Base-by-base conservation (phyloP, 1,140 invertebrate genomes). In the Sesamia nonagrioides region DNA sequence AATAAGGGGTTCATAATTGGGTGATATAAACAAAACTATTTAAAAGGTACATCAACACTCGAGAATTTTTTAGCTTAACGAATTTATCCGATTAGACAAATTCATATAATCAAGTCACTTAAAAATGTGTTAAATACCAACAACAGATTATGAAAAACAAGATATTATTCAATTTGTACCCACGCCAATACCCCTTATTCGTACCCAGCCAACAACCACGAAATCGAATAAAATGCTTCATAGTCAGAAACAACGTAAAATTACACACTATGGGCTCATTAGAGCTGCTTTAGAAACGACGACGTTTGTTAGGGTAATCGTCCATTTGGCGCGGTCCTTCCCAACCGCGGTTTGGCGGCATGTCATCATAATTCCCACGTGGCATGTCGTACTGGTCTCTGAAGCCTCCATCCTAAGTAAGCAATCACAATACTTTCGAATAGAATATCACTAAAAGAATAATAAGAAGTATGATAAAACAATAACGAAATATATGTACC, bases 361-460 rank as follows among this genome's bases (percentile, higher is more conserved):
- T 92, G 86, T 94, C 91, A 83, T 94, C 93, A 90, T 86, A 95
- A 69, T 89, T 87, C 84, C 93, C 91, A 48, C 89, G 86, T 76
- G 84, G 89, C 92, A 93, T 93, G 90, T 94, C 92, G 93, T 84
- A 93, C 93, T 94, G 93, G 83, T 94, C 93, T 90, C 93, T 92
- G 93, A 87, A 95, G 92, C 89, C 93, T 92, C 93, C 93, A 83
- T 95, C 93, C 93, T 95, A 95, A 86, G 89, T 93, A 84, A 92
- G 89, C 91, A 93, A 95, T 92, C 90, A 94, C 82, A 94, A 93
- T 84, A 90, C 88, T 91, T 90, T 86, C 88, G 79, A 90, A 89
- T 89, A 87, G 80, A 85, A 86, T 81, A 61, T 82, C 80, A 78
- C 77, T 80, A 35, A 77, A 63, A 56, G 17, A 81, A 77, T 61